Evolutionary conservation across 1,140 invertebrate species (phyloP), one percentile per base, ranked within the genome.

Genomic region (Neoseiulus cucumeris): DNA sequence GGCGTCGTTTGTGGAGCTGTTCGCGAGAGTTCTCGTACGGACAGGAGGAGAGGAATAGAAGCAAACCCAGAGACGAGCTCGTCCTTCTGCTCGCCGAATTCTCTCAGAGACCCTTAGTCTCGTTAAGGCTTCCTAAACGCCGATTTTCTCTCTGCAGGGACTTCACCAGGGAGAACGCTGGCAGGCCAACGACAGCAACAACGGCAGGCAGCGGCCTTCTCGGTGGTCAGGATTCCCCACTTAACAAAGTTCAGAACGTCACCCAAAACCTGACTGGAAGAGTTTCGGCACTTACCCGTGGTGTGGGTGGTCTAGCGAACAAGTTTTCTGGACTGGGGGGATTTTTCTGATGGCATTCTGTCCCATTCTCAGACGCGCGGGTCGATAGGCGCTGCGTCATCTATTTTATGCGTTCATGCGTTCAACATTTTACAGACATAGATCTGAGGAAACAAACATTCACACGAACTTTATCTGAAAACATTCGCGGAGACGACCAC

Each of bases 261-360:
- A 85, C 84, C 29, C 83, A 83, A 55, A 84, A 85, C 69, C 84
- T 87, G 67, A 84, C 84, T 59, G 85, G 84, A 39, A 81, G 83
- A 72, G 81, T 90, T 71, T 85, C 86, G 69, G 86, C 84, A 74
- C 85, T 89, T 73, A 84, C 89, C 71, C 86, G 87, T 47, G 87
- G 87, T 66, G 83, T 87, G 66, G 86, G 86, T 67, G 86, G 86
- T 68, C 79, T 89, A 70, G 85, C 85, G 70, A 85, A 84, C 59
- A 88, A 88, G 77, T 69, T 73, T 51, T 70, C 71, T 44, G 68
- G 71, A 59, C 51, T 59, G 25, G 51, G 51, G 25, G 51, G 51
- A 33, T 59, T 59, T 33, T 59, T 59, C 33, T 59, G 51, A 59
- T 59, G 51, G 51, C 51, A 59, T 59, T 33, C 9, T n/a, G 51